Percentiles rank a stretch among this genome's conserved stretches.
Conservation (phyloP, 2,797 vertebrate species). For the Lacerta bilineata region DNA sequence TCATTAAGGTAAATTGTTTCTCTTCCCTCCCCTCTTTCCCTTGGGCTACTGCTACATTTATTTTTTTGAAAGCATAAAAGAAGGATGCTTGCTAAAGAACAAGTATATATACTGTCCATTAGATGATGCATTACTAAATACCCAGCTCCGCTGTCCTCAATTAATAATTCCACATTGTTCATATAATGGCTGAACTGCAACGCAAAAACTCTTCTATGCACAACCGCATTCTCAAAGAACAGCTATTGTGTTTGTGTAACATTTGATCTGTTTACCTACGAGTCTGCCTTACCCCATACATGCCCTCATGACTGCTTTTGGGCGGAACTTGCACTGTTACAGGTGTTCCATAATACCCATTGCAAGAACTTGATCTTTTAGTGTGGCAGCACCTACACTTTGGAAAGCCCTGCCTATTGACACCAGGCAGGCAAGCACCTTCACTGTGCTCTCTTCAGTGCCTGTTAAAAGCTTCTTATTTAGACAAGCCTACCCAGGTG, state of each 20-base stretch:
- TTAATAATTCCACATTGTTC: background rate
- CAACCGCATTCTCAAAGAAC: background rate
- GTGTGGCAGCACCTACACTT: no score
- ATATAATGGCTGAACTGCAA: background rate
- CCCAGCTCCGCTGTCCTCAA: background rate
- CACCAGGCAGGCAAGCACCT: no score
- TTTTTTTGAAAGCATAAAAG: conserved; percentile 16
- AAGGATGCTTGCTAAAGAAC: conserved; percentile 5
- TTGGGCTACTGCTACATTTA: background rate
- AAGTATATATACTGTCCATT: background rate
- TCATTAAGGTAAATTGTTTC: conserved; percentile 52
- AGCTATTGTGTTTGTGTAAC: background rate
- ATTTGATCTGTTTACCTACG: no score
- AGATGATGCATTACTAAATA: background rate
- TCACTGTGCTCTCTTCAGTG: no score
- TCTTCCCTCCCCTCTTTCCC: conserved; percentile 11
- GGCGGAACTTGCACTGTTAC: no score
- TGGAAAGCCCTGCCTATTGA: no score
- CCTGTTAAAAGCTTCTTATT: no score
- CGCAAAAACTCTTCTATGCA: background rate
- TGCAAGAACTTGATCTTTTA: no score
- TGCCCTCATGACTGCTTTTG: no score
- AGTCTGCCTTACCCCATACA: no score
- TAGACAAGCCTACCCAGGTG: no score
- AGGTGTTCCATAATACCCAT: no score